A percentile compares a stretch with the other conserved stretches of the same genome.
phyloP scores from a whole-genome alignment of 2,888 invertebrate genomes.

The Lasioglossum zephyrum region DNA sequence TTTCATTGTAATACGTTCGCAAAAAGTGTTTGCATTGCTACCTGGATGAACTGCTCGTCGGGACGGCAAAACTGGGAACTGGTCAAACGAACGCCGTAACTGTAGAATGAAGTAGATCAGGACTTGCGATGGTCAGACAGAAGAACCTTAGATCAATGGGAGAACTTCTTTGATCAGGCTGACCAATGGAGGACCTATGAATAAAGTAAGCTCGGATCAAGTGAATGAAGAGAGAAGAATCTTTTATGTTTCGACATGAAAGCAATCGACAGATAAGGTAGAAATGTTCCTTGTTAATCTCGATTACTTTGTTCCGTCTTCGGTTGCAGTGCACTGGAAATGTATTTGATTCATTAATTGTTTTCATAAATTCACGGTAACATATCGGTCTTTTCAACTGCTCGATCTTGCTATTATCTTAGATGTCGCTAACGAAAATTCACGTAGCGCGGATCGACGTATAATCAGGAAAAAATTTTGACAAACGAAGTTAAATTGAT shows the following conservation, averaged over 20 bases:
- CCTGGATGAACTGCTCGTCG: slow-evolving; percentile 1
- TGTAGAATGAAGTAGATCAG: neutral
- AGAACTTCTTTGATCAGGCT: neutral
- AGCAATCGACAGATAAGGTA: neutral
- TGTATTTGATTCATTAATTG: neutral
- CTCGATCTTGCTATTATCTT: too few species aligned
- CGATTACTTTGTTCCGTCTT: neutral
- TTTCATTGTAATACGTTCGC: neutral
- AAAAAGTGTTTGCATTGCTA: slow-evolving; percentile 31
- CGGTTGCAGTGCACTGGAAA: neutral
- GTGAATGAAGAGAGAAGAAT: neutral
- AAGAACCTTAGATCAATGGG: neutral
- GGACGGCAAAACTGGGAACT: neutral
- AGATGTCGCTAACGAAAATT: neutral
- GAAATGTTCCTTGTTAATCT: neutral
- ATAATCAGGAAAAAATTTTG: neutral
- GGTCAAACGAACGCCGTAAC: neutral
- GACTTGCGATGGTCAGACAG: neutral
- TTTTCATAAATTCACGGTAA: neutral
- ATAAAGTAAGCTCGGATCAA: neutral
- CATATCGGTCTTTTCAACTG: too few species aligned
- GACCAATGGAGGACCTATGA: neutral
- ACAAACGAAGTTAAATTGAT: too few species aligned
- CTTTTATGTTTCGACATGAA: neutral
- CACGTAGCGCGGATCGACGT: neutral